Conservation (phyloP, 1,140 invertebrate genomes). For the Nephila pilipes region DNA sequence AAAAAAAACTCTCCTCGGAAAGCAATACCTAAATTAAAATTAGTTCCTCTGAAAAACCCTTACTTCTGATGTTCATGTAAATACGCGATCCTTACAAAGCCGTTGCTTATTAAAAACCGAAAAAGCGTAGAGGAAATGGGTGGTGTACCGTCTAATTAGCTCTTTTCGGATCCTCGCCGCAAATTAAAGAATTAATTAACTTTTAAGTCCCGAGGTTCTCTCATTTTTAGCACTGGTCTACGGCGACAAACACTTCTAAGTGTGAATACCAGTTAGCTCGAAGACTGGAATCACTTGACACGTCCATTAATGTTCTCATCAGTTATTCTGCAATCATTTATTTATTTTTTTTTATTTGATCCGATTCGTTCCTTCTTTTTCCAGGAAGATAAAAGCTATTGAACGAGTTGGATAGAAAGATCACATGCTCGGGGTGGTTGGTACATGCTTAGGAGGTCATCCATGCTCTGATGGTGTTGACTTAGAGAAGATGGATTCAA, state of each 20-base stretch:
- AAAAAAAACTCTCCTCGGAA: background rate
- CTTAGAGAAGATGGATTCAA: background rate
- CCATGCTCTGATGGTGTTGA: background rate
- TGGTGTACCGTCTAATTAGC: constrained; percentile 67
- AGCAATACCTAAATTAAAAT: constrained; percentile 57
- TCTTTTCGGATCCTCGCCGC: constrained; percentile 16
- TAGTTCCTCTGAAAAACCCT: constrained; percentile 19
- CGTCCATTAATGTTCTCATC: background rate
- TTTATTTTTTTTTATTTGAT: constrained; percentile 5
- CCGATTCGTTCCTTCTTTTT: background rate
- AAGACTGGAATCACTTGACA: background rate
- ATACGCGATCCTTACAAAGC: constrained; percentile 29
- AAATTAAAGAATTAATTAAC: constrained; percentile 76
- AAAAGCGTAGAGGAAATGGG: constrained; percentile 29
- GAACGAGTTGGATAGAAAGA: background rate
- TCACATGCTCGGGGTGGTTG: background rate
- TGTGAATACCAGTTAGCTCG: background rate
- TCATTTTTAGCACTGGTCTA: background rate
- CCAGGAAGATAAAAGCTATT: background rate
- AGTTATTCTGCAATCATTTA: background rate
- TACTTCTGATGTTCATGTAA: constrained; percentile 38
- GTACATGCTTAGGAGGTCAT: background rate
- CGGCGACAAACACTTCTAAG: background rate
- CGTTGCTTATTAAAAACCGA: constrained; percentile 63
- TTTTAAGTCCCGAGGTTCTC: constrained; percentile 58